A percentile compares a stretch with the other conserved stretches of the same genome.
These are phyloP conservation scores for Formica aserva DNA, from an alignment of 2,888 invertebrate genomes.

Conservation along the genomic window DNA sequence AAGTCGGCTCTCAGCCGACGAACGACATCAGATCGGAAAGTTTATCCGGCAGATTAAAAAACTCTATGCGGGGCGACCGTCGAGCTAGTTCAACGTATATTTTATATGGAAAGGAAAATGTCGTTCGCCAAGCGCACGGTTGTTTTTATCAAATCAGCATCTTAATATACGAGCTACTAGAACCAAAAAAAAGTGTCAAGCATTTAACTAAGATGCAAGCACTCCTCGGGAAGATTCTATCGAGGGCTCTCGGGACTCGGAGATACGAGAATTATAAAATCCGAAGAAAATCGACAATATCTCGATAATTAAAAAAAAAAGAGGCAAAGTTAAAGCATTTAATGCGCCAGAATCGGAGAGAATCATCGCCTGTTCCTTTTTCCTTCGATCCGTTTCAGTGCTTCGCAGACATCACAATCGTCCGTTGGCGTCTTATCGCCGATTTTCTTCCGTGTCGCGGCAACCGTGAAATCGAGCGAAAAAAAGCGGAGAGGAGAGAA, in stretches of 20 bases:
- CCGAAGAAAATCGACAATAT: neutral
- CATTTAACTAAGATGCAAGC: neutral
- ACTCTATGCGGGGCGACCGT: slow-evolving; percentile 39
- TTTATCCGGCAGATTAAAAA: slow-evolving; percentile 64
- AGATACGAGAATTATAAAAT: neutral
- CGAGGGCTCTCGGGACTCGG: neutral
- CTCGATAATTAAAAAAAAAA: neutral
- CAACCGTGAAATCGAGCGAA: slow-evolving; percentile 64
- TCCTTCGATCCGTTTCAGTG: slow-evolving; percentile 31
- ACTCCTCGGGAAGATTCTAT: neutral
- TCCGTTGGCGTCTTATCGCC: slow-evolving; percentile 56
- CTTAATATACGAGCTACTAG: neutral
- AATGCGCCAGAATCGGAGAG: slow-evolving; percentile 23
- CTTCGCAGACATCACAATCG: slow-evolving; percentile 52
- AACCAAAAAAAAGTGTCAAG: neutral
- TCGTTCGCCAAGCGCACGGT: neutral
- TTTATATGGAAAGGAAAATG: slow-evolving; percentile 53
- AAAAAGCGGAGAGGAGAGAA: slow-evolving; percentile 31
- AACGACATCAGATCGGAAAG: slow-evolving; percentile 60
- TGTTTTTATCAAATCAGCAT: slow-evolving; percentile 15
- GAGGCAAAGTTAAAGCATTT: slow-evolving; percentile 9
- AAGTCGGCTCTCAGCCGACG: slow-evolving; percentile 56
- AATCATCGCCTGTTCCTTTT: slow-evolving; percentile 37
- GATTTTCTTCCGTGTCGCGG: slow-evolving; percentile 57
- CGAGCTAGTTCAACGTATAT: slow-evolving; percentile 25